Conservation (phyloP, 2,888 invertebrate genomes). For the Meteorus colon region DNA sequence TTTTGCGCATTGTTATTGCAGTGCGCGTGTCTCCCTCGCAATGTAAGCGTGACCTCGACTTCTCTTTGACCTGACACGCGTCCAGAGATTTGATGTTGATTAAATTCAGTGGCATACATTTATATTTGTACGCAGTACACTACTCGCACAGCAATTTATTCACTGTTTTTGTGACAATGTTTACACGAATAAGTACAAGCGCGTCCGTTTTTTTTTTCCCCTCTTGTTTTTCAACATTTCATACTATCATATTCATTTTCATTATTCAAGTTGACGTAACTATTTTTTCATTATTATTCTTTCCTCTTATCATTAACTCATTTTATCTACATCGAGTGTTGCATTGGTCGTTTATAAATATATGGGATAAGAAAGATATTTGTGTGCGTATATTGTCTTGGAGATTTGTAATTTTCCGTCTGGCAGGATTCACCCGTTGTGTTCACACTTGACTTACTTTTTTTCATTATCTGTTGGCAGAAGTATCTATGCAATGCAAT, state of each 20-base stretch:
- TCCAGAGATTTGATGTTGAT: background rate
- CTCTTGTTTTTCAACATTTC: background rate
- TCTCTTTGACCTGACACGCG: slow-evolving; percentile 26
- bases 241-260: background rate
- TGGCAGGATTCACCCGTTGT: background rate
- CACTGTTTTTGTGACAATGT: slow-evolving; percentile 4
- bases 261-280: background rate
- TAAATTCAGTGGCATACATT: slow-evolving; percentile 3
- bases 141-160: background rate
- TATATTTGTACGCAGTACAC: background rate
- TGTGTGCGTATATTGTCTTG: background rate
- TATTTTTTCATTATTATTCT: background rate
- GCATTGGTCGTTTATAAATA: background rate
- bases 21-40: slow-evolving; percentile 30
- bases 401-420: slow-evolving; percentile 40
- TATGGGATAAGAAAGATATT: background rate
- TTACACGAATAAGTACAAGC: background rate
- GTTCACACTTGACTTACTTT: slow-evolving; percentile 38
- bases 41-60: slow-evolving; percentile 42
- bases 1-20: slow-evolving; percentile 48
- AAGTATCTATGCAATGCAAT: slow-evolving; percentile 11
- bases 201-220: background rate
- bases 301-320: background rate
- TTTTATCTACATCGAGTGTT: background rate
- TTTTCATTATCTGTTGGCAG: slow-evolving; percentile 22